Base-by-base conservation (phyloP, 2,797 vertebrate genomes). In the Spatula versicolor region DNA sequence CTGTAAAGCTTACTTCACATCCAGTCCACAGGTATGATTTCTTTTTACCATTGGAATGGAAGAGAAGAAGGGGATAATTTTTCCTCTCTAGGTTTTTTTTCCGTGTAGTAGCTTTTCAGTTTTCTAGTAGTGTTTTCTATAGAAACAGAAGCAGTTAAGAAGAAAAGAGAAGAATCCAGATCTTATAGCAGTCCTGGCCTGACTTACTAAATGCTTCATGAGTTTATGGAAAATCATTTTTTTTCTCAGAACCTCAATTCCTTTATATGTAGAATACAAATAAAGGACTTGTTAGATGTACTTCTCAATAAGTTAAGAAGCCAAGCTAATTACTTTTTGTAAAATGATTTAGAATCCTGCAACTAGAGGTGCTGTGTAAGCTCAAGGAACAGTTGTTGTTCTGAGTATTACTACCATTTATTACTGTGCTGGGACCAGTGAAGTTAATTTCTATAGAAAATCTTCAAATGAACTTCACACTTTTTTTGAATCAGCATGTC, bases 1-100 rank as follows among this genome's bases (percentile, higher is more conserved):
- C 91, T 35, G 52, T 88, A 96, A 96, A 95, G 92, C 91, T 93
- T 77, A 68, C 71, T 92, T 94, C 68, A 88, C 88, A 90, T 88
- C 88, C 59, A 88, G 52, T 63, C 63, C 63, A 74, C 43, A 92
- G 81, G 48, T 95, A 92, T 55, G 59, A 86, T 83, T 92, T 94
- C 31, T 90, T 52, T 94, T 94, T 77, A 50, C 92, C 92, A 86
- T 60, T 74, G 30, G 20, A 26, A 76, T 83, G 59, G 33, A 41
- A 86, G 26, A 85, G 33, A 19, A 83, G 63, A 56, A 9, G 7
- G 17, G n/a, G 33, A 83, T 74, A 63, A 22, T 33, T 77, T 91
- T 89, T 74, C 23, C 21, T 82, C 52, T 41, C 28, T 30, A 37
- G 45, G 18, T 83, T 28, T 66, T 55, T 78, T 63, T 58, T 12